A percentile compares a stretch with the other conserved stretches of the same genome.
phyloP scores from a whole-genome alignment of 2,888 invertebrate genomes.

The Hirudinaria manillensis region DNA sequence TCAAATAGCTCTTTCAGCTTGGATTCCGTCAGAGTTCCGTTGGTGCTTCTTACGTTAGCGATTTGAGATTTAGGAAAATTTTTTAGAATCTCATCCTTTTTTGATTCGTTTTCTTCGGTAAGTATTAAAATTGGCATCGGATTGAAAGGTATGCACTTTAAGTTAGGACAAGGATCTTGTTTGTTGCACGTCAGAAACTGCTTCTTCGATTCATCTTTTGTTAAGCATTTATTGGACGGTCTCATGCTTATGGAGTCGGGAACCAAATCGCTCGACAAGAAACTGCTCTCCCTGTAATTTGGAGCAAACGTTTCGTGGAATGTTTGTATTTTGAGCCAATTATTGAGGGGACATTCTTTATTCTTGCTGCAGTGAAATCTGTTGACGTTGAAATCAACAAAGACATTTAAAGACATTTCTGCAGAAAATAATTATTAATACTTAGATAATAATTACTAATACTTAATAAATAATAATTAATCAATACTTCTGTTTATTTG shows the following conservation, averaged over 20 bases:
- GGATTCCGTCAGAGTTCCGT: background rate
- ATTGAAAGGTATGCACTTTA: background rate
- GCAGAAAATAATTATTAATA: background rate
- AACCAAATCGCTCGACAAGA: background rate
- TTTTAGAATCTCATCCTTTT: background rate
- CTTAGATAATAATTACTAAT: background rate
- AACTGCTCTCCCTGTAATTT: slow-evolving; percentile 8
- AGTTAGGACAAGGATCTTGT: background rate
- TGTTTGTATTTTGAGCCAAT: background rate
- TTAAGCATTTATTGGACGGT: background rate
- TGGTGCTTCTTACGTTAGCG: background rate
- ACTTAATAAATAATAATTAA: no score
- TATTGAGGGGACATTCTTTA: background rate
- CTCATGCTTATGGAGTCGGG: background rate
- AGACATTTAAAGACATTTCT: background rate
- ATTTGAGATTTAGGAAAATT: background rate
- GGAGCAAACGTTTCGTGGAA: no score
- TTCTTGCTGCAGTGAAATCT: background rate
- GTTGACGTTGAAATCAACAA: background rate
- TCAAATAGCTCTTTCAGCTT: background rate
- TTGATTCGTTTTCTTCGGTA: background rate
- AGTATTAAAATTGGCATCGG: background rate
- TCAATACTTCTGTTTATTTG: no score
- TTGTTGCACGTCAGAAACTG: background rate
- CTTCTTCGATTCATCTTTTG: background rate